Evolutionary conservation across 2,113 vertebrate genomes (phyloP), one percentile per base, ranked within the genome.

Genomic region (Trogon surrucura): DNA sequence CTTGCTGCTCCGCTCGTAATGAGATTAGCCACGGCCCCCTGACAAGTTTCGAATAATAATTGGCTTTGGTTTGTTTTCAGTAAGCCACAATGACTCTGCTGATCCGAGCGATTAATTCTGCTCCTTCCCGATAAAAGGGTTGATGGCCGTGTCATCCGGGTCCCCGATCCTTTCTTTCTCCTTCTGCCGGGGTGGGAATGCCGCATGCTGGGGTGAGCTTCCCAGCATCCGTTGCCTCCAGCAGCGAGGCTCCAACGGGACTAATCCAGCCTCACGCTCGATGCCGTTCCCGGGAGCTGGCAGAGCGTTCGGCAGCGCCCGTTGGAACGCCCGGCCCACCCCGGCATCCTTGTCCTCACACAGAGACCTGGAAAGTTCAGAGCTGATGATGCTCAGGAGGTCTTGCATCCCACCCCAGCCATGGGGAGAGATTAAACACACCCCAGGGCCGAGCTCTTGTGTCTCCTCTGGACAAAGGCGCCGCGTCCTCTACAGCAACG

Each of bases 11-110:
- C 0, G 4, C 2, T 0, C 1, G 2, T 94, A 93, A 95, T 11
- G 75, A 83, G 85, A 92, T 94, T 90, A 95, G 80, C 88, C 88
- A 92, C 58, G 44, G 82, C 75, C 88, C 45, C 89, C 85, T 4
- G 47, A 86, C 80, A 66, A 74, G 51, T 20, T 41, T 14, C 23
- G 16, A 84, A 92, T 89, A 91, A 92, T 90, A 78, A 95, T 93
- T 78, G 84, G 64, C 87, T 95, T 93, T 70, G 94, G 62, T 94
- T 96, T 95, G 90, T 92, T 93, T 96, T 36, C 95, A 66, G 48
- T 54, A 19, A 95, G 62, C 77, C 88, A 79, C 86, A 71, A 71
- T 48, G 86, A 93, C 48, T 82, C 77, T 56, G 86, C 73, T 67
- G 95, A 95, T 90, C 83, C 3, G 0, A 81, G 73, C 12, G 72